These are phyloP conservation scores for Drymodes brunneopygia DNA, from an alignment of 2,113 vertebrate genomes.

Conservation along the genomic window DNA sequence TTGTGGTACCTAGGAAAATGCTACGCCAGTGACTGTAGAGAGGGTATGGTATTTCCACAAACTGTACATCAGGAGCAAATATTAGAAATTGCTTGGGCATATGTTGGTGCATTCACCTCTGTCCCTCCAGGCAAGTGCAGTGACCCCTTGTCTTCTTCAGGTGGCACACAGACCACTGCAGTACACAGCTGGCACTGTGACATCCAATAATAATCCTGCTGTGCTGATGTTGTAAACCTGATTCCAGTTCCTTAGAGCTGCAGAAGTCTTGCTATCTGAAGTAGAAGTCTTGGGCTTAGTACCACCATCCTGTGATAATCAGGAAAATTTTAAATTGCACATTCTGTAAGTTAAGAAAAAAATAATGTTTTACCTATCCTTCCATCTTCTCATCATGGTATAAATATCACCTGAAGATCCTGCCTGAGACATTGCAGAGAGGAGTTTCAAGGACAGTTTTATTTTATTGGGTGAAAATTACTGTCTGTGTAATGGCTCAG, in stretches of 20 bases:
- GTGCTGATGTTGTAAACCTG: background rate
- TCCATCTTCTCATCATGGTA: background rate
- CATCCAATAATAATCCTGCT: background rate
- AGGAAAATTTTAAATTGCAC: background rate
- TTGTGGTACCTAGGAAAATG: background rate
- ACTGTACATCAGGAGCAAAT: background rate
- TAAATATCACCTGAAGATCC: background rate
- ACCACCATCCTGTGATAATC: background rate
- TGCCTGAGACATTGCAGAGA: background rate
- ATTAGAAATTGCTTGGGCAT: background rate
- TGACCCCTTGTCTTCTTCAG: background rate
- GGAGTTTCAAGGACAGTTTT: background rate
- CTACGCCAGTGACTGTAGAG: background rate
- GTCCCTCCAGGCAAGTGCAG: background rate
- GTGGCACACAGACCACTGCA: background rate
- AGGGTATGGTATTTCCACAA: background rate
- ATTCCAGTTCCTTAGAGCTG: background rate
- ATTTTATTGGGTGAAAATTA: background rate
- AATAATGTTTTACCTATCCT: background rate
- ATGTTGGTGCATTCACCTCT: background rate
- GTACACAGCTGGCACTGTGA: background rate
- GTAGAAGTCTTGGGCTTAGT: background rate
- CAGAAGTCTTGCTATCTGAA: background rate
- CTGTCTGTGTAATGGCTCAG: background rate
- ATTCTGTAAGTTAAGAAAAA: background rate